Percentiles rank a stretch among this genome's conserved stretches.
These are phyloP conservation scores for Rhodinocichla rosea DNA, from an alignment of 2,113 vertebrate species.

Conservation along the genomic window DNA sequence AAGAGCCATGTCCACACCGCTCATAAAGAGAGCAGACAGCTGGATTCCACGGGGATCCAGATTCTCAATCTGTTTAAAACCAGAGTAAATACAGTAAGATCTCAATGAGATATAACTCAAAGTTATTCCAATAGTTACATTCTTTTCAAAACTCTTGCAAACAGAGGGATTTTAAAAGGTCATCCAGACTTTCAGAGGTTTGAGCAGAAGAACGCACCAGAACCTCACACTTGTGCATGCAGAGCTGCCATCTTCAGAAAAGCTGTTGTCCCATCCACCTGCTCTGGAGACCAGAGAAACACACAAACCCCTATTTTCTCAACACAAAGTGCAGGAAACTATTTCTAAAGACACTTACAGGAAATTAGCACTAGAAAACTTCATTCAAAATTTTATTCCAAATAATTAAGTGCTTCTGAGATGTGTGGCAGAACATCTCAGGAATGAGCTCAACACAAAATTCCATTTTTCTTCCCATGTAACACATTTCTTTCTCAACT, in stretches of 20 bases:
- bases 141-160: not conserved
- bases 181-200: not conserved
- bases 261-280: not conserved
- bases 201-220: not conserved
- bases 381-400: not conserved
- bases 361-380: not conserved
- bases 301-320: not conserved
- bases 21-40: constrained; percentile 94
- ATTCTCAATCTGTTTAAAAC: constrained; percentile 85
- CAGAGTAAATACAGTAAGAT: not conserved
- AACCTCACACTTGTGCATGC: not conserved
- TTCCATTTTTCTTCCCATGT: not conserved
- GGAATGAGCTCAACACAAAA: not conserved
- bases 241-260: not conserved
- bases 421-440: not conserved
- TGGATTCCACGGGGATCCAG: constrained; percentile 92
- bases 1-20: constrained; percentile 93
- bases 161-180: not conserved
- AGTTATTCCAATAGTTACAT: not conserved
- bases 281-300: not conserved
- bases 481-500: not conserved
- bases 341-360: not conserved
- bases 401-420: not conserved
- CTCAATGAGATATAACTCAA: not conserved
- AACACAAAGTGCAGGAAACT: not conserved